These are phyloP conservation scores for Salminus brasiliensis DNA, from an alignment of 2,113 vertebrate species.

Conservation along the genomic window DNA sequence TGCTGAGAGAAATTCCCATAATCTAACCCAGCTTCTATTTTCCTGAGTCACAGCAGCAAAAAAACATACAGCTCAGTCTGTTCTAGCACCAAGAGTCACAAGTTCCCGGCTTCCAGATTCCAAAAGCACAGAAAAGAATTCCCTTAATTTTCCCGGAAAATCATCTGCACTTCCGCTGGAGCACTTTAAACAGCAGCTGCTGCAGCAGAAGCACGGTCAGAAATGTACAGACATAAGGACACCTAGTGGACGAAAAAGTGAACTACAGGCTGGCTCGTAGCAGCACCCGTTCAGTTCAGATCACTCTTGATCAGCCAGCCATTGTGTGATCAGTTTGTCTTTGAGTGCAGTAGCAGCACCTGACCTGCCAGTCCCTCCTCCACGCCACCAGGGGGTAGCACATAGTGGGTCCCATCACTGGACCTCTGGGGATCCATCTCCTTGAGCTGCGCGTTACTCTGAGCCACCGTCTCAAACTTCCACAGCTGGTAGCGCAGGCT, in stretches of 20 bases:
- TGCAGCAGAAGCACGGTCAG: neutral
- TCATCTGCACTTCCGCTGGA: neutral
- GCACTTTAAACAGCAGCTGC: neutral
- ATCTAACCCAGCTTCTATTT: neutral
- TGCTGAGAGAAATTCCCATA: neutral
- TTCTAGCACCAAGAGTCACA: neutral
- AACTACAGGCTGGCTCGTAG: neutral
- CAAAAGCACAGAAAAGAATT: neutral
- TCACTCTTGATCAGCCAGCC: too few species aligned
- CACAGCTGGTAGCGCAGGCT: constrained; percentile 88
- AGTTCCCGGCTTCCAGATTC: neutral
- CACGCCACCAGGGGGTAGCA: constrained; percentile 82
- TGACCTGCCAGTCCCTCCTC: constrained; percentile 81
- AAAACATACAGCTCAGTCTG: neutral
- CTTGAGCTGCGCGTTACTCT: constrained; percentile 85
- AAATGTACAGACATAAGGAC: constrained; percentile 29
- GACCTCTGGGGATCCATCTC: constrained; percentile 80
- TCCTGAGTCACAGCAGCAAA: neutral
- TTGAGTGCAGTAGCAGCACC: constrained; percentile 77
- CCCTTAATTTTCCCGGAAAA: neutral
- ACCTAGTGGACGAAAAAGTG: constrained; percentile 36
- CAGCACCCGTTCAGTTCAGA: neutral
- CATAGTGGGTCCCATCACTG: constrained; percentile 74
- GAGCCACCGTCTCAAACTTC: constrained; percentile 72
- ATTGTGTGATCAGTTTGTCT: constrained; percentile 18